Evolutionary conservation across 2,113 vertebrate species (phyloP), one percentile per base, ranked within the genome.

Genomic region (Tautogolabrus adspersus): DNA sequence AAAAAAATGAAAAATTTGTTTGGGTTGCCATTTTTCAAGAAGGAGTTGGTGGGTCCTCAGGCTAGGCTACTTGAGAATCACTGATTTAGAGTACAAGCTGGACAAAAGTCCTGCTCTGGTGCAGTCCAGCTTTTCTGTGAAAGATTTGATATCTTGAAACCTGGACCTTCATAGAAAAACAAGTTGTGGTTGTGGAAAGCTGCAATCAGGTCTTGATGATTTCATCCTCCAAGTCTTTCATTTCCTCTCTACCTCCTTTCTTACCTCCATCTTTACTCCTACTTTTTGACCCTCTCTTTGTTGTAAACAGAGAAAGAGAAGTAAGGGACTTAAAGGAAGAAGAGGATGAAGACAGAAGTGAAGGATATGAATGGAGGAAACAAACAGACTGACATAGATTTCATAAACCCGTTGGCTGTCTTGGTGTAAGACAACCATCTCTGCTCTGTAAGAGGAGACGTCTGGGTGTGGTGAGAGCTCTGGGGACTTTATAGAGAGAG

Each of bases 401-500:
- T 72, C 15, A 19, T 21, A 54, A 55, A 21, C 10, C 8, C 0
- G 9, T 30, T 34, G 23, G 0, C n/a, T 56, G 23, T 74, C 59
- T 71, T 70, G 65, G 63, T 38, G 46, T 37, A 22, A 72, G 76
- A 79, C 7, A 49, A 58, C 62, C 55, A 83, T 79, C 56, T 75
- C 52, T 66, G 75, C 15, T 67, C 67, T 80, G 79, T 86, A 91
- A 90, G 77, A 84, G 67, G 79, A 93, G 86, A 84, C 42, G 84
- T 83, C 85, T 89, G 92, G 92, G 92, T 93, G 92, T 90, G 91
- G 91, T 91, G 79, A 82, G 62, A 87, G 89, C 65, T 0, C 63
- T 34, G 64, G 82, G 80, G 81, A 85, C 72, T 87, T 87, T 77
- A 81, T 79, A 80, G 73, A 74, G 74, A 84, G 86, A 81, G 81